Evolutionary conservation across 2,113 vertebrate genomes (phyloP), one percentile per base, ranked within the genome.

Genomic region (Toxotes jaculatrix): DNA sequence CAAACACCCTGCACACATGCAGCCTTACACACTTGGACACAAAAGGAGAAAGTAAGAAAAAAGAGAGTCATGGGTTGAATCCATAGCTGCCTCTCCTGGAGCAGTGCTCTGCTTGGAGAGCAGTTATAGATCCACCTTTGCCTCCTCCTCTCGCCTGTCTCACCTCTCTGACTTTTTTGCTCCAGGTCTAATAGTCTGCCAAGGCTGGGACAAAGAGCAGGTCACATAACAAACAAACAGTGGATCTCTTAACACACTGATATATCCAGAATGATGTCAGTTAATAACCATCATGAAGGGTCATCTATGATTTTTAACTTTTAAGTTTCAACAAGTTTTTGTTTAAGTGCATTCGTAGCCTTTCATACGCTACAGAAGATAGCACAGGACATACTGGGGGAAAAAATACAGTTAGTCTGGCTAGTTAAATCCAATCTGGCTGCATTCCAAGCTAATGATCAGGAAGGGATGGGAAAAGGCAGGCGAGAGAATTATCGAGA

Each of bases 81-180:
- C 89, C 76, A 92, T 87, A 82, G 82, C 83, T 84, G 78, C 75
- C 85, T 87, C 69, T 90, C 73, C 74, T 81, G 86, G 78, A 90
- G 80, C 82, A 73, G 72, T n/a, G 10, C 79, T 87, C 78, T 83
- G 90, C 82, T 83, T 71, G 73, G 88, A 91, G 87, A 82, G 84
- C 83, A 73, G 91, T 92, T 92, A 91, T 89, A 80, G 92, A 92
- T 92, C 84, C 88, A 86, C 84, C 80, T 89, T 83, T 87, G 83
- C 83, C 82, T 77, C 88, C 73, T 70, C 77, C 83, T 85, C 86
- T 68, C 63, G 61, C 80, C 86, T 83, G 87, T 76, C 84, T 85
- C 87, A 89, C 87, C 88, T 88, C 84, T 89, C 89, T 91, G 88
- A 92, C 90, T 91, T 84, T 27, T 82, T 80, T 82, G 86, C 86